Conservation (phyloP, 2,797 vertebrate genomes). For the Pipistrellus pipistrellus region DNA sequence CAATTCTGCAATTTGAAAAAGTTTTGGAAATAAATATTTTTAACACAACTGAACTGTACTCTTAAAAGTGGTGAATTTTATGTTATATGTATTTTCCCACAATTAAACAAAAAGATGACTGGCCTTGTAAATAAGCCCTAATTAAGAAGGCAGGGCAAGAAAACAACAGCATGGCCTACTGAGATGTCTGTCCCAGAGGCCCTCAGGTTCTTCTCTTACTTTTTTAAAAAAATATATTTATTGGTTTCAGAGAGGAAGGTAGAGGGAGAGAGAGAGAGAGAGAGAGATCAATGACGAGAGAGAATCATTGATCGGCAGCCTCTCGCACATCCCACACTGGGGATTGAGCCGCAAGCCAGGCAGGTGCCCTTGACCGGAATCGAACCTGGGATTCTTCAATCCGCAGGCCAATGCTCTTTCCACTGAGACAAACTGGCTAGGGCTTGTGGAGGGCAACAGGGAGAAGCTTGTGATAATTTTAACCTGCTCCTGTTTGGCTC, state of each 20-base stretch:
- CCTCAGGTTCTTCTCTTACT: background rate
- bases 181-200: background rate
- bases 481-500: background rate
- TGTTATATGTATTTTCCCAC: background rate
- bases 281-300: too few species aligned
- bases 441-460: background rate
- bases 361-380: too few species aligned
- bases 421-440: background rate
- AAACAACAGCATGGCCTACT: background rate
- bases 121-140: background rate
- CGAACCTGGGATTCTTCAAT: too few species aligned
- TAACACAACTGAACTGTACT: background rate
- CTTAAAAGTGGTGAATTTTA: background rate
- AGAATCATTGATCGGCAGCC: too few species aligned
- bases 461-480: background rate
- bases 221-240: too few species aligned
- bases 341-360: too few species aligned
- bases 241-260: too few species aligned
- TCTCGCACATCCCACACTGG: too few species aligned
- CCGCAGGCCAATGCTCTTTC: too few species aligned
- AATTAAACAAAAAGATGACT: background rate
- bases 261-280: too few species aligned
- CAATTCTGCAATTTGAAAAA: background rate
- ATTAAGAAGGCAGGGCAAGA: background rate
- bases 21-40: conserved; percentile 6